Percentiles rank a stretch among this genome's conserved stretches.
Conservation (phyloP, 2,113 vertebrate genomes). For the Gambusia affinis region DNA sequence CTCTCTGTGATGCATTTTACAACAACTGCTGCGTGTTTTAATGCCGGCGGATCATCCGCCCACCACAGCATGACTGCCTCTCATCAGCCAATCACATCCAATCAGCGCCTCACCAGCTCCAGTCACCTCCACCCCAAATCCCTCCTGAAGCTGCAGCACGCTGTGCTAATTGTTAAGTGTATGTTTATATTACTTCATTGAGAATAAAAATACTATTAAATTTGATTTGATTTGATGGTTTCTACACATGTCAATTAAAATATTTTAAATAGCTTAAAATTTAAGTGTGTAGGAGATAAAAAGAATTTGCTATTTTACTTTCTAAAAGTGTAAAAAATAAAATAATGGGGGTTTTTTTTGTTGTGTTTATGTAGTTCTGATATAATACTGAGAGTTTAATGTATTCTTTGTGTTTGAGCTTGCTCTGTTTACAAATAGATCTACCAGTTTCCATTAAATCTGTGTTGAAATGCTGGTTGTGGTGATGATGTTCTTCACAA, state of each 20-base stretch:
- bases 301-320: neutral
- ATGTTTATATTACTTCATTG: neutral
- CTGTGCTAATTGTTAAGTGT: neutral
- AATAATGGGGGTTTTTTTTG: neutral
- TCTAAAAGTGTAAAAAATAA: neutral
- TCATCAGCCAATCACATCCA: conserved; percentile 73
- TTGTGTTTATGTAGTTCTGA: neutral
- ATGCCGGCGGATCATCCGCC: conserved; percentile 67
- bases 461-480: neutral
- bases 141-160: neutral
- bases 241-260: neutral
- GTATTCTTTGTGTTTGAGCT: neutral
- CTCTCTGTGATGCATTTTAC: conserved; percentile 56
- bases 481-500: neutral
- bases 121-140: conserved; percentile 39
- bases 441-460: neutral
- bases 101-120: conserved; percentile 61
- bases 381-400: neutral
- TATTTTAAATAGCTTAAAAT: neutral
- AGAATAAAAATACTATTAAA: neutral
- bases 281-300: neutral
- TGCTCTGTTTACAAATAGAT: no score
- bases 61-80: conserved; percentile 56
- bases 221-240: neutral
- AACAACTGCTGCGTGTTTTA: conserved; percentile 77